These are phyloP conservation scores for Orthosia cruda DNA, from an alignment of 2,888 invertebrate genomes.

Conservation along the genomic window DNA sequence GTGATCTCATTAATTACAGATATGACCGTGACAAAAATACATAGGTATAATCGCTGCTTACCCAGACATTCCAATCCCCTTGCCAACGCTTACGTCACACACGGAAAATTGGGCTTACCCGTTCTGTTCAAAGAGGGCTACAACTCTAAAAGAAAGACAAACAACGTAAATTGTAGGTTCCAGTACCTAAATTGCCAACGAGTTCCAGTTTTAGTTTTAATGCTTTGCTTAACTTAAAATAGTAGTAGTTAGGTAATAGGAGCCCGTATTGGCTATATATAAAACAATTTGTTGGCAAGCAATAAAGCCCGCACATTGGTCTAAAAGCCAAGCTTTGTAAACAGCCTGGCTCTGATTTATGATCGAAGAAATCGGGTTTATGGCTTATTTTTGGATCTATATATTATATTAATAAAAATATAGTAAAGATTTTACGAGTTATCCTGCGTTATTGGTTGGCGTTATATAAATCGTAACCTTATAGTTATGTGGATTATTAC, in stretches of 20 bases:
- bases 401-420: constrained; percentile 56
- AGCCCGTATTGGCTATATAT: constrained; percentile 57
- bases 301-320: constrained; percentile 65
- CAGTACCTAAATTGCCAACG: constrained; percentile 36
- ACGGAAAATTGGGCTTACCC: constrained; percentile 28
- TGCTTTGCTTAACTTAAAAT: constrained; percentile 54
- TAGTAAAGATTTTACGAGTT: constrained; percentile 45
- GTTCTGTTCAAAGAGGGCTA: constrained; percentile 14
- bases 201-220: constrained; percentile 48
- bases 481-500: constrained; percentile 23
- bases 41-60: constrained; percentile 1
- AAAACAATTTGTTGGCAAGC: constrained; percentile 67
- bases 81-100: constrained; percentile 9
- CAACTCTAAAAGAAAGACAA: constrained; percentile 27
- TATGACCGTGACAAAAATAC: constrained; percentile 15
- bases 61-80: constrained; percentile 20
- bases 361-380: constrained; percentile 58
- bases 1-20: constrained; percentile 22
- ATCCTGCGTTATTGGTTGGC: constrained; percentile 36
- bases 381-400: constrained; percentile 57
- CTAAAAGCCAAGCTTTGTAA: constrained; percentile 63
- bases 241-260: constrained; percentile 47
- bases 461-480: constrained; percentile 24
- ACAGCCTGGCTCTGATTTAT: constrained; percentile 66
- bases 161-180: constrained; percentile 42